Percentiles rank a stretch among this genome's conserved stretches.
Evolutionary conservation across 2,113 vertebrate genomes (phyloP).

Genomic region (Corythaixoides concolor): DNA sequence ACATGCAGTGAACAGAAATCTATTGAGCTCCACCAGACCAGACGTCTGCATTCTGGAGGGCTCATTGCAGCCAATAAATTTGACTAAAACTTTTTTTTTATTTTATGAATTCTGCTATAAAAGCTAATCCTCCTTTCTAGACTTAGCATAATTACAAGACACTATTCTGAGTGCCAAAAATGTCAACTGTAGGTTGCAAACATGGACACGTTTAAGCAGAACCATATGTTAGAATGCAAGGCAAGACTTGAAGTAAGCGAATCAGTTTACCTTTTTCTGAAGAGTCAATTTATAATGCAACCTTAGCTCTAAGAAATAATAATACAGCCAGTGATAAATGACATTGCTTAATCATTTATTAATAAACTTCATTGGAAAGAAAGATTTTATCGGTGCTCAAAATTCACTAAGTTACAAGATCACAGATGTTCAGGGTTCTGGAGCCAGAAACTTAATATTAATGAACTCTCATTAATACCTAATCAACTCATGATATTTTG

Average conservation of each 20-base stretch:
- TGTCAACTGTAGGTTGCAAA: constrained; percentile 78
- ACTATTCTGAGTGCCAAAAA: constrained; percentile 76
- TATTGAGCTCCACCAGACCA: constrained; percentile 78
- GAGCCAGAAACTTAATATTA: not conserved
- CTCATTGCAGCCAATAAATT: constrained; percentile 83
- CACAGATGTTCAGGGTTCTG: not conserved
- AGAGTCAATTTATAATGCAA: constrained; percentile 60
- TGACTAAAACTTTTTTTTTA: constrained; percentile 64
- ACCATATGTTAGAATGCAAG: constrained; percentile 75
- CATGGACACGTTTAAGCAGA: constrained; percentile 78
- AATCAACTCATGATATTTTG: constrained; percentile 13
- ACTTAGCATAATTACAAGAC: constrained; percentile 80
- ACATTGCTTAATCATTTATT: not conserved
- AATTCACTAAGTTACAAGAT: not conserved
- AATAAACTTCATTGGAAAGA: not conserved
- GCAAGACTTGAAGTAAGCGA: constrained; percentile 50
- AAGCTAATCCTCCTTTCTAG: constrained; percentile 79
- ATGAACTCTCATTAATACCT: constrained; percentile 25
- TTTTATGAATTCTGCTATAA: constrained; percentile 79
- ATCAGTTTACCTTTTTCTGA: constrained; percentile 66
- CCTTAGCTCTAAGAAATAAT: constrained; percentile 38
- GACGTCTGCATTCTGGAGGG: constrained; percentile 80
- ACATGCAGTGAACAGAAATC: constrained; percentile 73
- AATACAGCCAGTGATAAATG: constrained; percentile 3
- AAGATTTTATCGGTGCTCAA: not conserved